Evolutionary conservation across 2,888 invertebrate species (phyloP).

Genomic region (Melipona bicolor): DNA sequence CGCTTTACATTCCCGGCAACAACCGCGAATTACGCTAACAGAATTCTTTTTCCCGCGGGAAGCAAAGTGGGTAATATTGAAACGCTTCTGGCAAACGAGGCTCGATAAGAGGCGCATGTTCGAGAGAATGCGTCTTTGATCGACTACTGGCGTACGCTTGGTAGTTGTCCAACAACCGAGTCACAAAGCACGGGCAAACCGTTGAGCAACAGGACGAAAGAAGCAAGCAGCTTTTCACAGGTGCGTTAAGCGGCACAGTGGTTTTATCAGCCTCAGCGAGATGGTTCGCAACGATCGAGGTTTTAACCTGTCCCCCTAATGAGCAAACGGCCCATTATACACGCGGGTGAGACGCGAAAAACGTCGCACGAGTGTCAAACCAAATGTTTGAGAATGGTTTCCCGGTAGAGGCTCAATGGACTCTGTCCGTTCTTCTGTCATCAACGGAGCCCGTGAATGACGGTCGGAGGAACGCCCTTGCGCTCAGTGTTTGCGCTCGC

Average conservation of each 20-base stretch:
- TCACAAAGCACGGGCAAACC: constrained; percentile 11
- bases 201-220: constrained; percentile 6
- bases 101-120: not conserved
- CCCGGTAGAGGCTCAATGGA: constrained; percentile 47
- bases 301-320: constrained; percentile 54
- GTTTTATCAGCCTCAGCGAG: constrained; percentile 9
- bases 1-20: not conserved
- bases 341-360: constrained; percentile 30
- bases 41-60: not conserved
- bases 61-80: not conserved
- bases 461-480: constrained; percentile 17
- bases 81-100: constrained; percentile 8
- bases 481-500: constrained; percentile 54
- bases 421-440: constrained; percentile 52
- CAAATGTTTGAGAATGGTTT: constrained; percentile 56
- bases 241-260: not conserved
- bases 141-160: not conserved
- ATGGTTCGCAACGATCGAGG: constrained; percentile 47
- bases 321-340: constrained; percentile 50
- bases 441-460: constrained; percentile 23
- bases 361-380: constrained; percentile 57
- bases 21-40: constrained; percentile 15
- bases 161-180: not conserved
- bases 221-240: constrained; percentile 5
- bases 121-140: constrained; percentile 20